Base-by-base conservation (phyloP, 2,888 invertebrate species). In the Nomada lathburiana region DNA sequence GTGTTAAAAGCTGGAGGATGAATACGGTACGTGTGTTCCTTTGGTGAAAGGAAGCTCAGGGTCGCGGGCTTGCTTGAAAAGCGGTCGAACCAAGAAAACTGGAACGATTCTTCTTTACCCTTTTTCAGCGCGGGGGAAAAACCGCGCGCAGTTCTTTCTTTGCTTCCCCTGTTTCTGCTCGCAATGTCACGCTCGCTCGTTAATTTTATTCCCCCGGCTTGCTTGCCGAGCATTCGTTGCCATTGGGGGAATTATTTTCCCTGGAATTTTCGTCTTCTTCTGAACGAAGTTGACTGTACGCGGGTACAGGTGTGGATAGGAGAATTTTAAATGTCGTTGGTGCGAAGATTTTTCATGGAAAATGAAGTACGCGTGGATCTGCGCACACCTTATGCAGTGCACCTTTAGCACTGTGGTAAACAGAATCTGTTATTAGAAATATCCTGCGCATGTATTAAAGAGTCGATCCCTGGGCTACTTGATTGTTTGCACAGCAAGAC, bases 1-100 rank as follows among this genome's bases (percentile, higher is more conserved):
- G 29, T 62, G 67, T 74, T 65, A 77, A 69, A 20, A 76, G 68
- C 42, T 13, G 78, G 23, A 55, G 80, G 42, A 84, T 77, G 84
- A 86, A 88, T 86, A 63, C 76, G 42, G 13, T 10, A 53, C 42
- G 74, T 65, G 84, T 69, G 71, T 83, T 76, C 77, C 64, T 72
- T 62, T 57, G 69, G 18, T 75, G 81, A 75, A 80, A 78, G 69
- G 78, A 78, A 75, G 71, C 80, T 65, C 80, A 86, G 81, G 81
- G 76, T 85, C 83, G 86, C 74, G 67, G 36, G 65, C 81, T 86
- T 83, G 82, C 83, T 77, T 89, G 70, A 75, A 85, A 82, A 67
- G 71, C 62, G 29, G 29, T 26, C 78, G 72, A 77, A 73, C 77
- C 70, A 55, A 78, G 76, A 60, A 85, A 88, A 88, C 83, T 86